Conservation (phyloP, 2,888 invertebrate species). For the Xylota segnis region DNA sequence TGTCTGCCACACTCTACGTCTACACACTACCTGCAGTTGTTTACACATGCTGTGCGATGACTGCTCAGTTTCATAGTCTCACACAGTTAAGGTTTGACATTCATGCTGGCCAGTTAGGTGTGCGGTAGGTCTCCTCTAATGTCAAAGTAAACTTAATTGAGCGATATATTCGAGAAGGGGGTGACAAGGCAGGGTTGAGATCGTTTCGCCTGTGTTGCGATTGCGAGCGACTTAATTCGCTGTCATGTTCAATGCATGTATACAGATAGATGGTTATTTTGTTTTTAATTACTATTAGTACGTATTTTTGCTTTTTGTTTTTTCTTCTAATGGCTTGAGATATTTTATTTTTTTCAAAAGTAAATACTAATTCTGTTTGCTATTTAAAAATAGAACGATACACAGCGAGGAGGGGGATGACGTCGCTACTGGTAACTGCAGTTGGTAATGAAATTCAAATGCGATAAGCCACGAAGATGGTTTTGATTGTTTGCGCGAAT, state of each 20-base stretch:
- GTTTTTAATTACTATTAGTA: slow-evolving; percentile 1
- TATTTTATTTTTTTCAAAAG: slow-evolving; percentile 19
- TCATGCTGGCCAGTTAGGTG: slow-evolving; percentile 70
- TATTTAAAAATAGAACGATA: slow-evolving; percentile 62
- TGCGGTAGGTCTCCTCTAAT: slow-evolving; percentile 68
- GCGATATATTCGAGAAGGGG: slow-evolving; percentile 37
- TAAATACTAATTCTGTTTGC: slow-evolving; percentile 44
- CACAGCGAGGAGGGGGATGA: slow-evolving; percentile 3
- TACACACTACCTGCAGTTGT: slow-evolving; percentile 68
- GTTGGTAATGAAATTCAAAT: slow-evolving; percentile 61
- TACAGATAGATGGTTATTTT: slow-evolving; percentile 51
- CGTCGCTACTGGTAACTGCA: slow-evolving; percentile 23
- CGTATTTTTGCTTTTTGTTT: neutral
- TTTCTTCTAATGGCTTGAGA: slow-evolving; percentile 20
- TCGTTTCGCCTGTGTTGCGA: slow-evolving; percentile 28
- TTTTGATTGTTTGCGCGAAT: slow-evolving; percentile 29
- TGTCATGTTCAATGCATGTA: slow-evolving; percentile 72
- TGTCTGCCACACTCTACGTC: slow-evolving; percentile 25
- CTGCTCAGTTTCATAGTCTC: slow-evolving; percentile 63
- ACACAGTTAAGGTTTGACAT: slow-evolving; percentile 72
- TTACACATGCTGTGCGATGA: slow-evolving; percentile 75
- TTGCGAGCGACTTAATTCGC: slow-evolving; percentile 52
- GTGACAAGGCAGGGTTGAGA: slow-evolving; percentile 8
- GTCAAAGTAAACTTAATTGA: slow-evolving; percentile 71
- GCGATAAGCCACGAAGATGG: slow-evolving; percentile 23